Conservation (phyloP, 2,888 invertebrate genomes). For the Noctuana brunneofusca region DNA sequence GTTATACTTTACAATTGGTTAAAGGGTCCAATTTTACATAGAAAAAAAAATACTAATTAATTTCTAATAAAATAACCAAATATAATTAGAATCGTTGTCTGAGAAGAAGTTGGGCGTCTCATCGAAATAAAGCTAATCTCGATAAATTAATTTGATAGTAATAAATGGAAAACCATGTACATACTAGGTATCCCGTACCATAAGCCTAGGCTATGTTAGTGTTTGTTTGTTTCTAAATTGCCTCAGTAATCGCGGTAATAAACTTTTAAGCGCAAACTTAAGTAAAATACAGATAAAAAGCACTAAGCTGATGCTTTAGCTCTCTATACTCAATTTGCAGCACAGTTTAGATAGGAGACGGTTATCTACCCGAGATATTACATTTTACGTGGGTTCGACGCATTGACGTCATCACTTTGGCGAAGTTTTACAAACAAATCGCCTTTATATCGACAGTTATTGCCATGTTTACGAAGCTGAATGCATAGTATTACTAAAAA, state of each 20-base stretch:
- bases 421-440: slow-evolving; percentile 7
- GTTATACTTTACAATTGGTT: too few relatives aligned
- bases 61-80: too few relatives aligned
- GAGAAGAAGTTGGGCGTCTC: too few relatives aligned
- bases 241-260: not conserved
- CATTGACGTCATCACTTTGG: not conserved
- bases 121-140: too few relatives aligned
- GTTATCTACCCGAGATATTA: slow-evolving; percentile 21
- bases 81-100: too few relatives aligned
- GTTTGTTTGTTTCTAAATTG: not conserved
- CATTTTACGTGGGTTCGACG: slow-evolving; percentile 5
- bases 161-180: too few relatives aligned
- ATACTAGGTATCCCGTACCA: too few relatives aligned
- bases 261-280: slow-evolving; percentile 5
- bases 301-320: not conserved
- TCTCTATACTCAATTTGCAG: slow-evolving; percentile 9
- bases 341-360: slow-evolving; percentile 4
- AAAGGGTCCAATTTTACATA: too few relatives aligned
- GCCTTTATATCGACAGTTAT: slow-evolving; percentile 21
- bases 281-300: slow-evolving; percentile 14
- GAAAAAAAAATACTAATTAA: too few relatives aligned
- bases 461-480: slow-evolving; percentile 22
- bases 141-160: too few relatives aligned
- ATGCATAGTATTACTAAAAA: slow-evolving; percentile 15
- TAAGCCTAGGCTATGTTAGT: not conserved